Evolutionary conservation across 2,113 vertebrate species (phyloP), one percentile per base, ranked within the genome.

Genomic region (Rhinopomastus cyanomelas): DNA sequence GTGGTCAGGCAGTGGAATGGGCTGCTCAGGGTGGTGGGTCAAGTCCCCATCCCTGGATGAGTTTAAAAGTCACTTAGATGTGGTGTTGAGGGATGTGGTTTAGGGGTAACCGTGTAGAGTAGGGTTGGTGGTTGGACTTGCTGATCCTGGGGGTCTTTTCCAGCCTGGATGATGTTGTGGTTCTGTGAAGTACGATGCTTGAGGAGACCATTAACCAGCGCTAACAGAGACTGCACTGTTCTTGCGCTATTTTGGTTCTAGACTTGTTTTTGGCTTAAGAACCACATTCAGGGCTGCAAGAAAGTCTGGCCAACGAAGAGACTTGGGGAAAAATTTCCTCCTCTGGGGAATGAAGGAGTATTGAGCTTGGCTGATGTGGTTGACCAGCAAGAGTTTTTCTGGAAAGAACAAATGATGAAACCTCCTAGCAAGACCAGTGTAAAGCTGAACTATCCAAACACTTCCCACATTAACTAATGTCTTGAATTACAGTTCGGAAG

Each of bases 191-290:
- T n/a, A 17, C 22, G 37, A 72, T 75, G 9, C 29, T 68, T 78
- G 51, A 88, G 67, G 85, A 85, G 16, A 51, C 6, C 68, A 34
- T 62, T 80, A 78, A 9, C 42, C 13, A 30, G 5, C 77, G 30
- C 16, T 81, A 44, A 26, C 23, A 39, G 18, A 81, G 26, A 71
- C 46, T 73, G 37, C 55, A 75, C 61, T 36, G 64, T 74, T 94
- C 69, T 85, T 26, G 36, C 79, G 56, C 60, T 93, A 77, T 91
- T 96, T 95, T 88, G 62, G 81, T 86, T 94, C 88, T 91, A 94
- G 93, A 96, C 83, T 93, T 93, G 88, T 95, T 36, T 90, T 96
- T 95, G 92, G 87, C 92, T 86, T 64, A 87, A 88, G 59, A 94
- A 67, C 39, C 42, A 62, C 60, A 91, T 88, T 95, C 83, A 91